Conservation (phyloP, 2,888 invertebrate genomes). For the Ptilodon capucinus region DNA sequence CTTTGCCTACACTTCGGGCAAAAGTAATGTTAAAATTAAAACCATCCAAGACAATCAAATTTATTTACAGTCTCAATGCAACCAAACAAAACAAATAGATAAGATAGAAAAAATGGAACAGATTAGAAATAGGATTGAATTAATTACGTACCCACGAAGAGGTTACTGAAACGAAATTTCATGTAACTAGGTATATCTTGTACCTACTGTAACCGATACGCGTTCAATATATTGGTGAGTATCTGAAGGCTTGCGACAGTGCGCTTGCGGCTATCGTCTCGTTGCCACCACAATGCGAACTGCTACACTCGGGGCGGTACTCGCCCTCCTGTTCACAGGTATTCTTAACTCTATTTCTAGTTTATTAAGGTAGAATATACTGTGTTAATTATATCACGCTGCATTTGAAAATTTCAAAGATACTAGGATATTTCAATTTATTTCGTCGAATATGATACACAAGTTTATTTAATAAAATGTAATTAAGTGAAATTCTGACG, state of each 20-base stretch:
- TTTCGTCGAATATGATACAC: too few relatives aligned
- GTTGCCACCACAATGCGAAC: background rate
- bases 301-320: background rate
- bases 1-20: too few relatives aligned
- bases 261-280: background rate
- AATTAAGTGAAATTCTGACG: too few relatives aligned
- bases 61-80: background rate
- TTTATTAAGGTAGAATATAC: background rate
- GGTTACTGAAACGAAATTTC: background rate
- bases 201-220: background rate
- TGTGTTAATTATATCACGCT: background rate
- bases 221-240: background rate
- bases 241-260: background rate
- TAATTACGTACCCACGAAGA: background rate
- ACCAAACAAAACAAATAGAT: conserved; percentile 1
- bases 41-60: too few relatives aligned
- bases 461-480: too few relatives aligned
- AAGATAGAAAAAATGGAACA: conserved; percentile 11
- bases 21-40: too few relatives aligned
- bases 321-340: conserved; percentile 1
- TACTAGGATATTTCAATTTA: too few relatives aligned
- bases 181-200: background rate
- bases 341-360: background rate
- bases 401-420: too few relatives aligned
- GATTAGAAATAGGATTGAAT: conserved; percentile 9